A percentile compares a stretch with the other conserved stretches of the same genome.
Evolutionary conservation across 2,888 invertebrate species (phyloP).

Genomic region (Parapristionchus giblindavisi): DNA sequence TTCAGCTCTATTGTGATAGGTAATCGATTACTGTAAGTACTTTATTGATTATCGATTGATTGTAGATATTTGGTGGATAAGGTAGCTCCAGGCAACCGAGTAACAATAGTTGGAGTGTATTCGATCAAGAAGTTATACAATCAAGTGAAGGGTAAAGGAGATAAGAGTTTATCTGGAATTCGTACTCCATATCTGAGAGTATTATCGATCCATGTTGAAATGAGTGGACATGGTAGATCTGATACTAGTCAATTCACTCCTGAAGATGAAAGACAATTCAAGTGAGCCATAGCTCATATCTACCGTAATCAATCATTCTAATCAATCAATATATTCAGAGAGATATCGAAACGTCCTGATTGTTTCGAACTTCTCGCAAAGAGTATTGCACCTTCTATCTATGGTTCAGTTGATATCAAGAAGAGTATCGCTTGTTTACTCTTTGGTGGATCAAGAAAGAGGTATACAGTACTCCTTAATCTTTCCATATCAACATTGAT

Average conservation of each 20-base stretch:
- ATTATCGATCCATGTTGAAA: slow-evolving; percentile 81
- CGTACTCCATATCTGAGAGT: slow-evolving; percentile 92
- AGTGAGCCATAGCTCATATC: slow-evolving; percentile 35
- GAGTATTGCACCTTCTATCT: slow-evolving; percentile 96
- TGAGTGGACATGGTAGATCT: background rate
- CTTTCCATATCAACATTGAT: background rate
- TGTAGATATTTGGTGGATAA: slow-evolving; percentile 84
- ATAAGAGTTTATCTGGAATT: slow-evolving; percentile 81
- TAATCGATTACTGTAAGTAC: background rate
- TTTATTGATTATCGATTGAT: slow-evolving; percentile 7
- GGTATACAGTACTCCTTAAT: slow-evolving; percentile 61
- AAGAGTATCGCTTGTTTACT: slow-evolving; percentile 93
- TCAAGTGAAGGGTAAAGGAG: slow-evolving; percentile 61
- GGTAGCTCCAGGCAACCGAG: slow-evolving; percentile 93
- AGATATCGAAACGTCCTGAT: slow-evolving; percentile 83
- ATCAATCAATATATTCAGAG: slow-evolving; percentile 35
- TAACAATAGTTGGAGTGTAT: slow-evolving; percentile 87
- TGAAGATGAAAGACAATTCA: slow-evolving; percentile 57
- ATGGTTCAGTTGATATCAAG: slow-evolving; percentile 91
- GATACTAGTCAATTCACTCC: slow-evolving; percentile 21
- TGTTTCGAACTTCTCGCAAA: slow-evolving; percentile 87
- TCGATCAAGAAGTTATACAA: slow-evolving; percentile 85
- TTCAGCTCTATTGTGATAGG: slow-evolving; percentile 88
- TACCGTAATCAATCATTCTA: background rate
- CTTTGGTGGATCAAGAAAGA: slow-evolving; percentile 83